Base-by-base conservation (phyloP, 1,140 invertebrate genomes). In the Orius insidiosus region DNA sequence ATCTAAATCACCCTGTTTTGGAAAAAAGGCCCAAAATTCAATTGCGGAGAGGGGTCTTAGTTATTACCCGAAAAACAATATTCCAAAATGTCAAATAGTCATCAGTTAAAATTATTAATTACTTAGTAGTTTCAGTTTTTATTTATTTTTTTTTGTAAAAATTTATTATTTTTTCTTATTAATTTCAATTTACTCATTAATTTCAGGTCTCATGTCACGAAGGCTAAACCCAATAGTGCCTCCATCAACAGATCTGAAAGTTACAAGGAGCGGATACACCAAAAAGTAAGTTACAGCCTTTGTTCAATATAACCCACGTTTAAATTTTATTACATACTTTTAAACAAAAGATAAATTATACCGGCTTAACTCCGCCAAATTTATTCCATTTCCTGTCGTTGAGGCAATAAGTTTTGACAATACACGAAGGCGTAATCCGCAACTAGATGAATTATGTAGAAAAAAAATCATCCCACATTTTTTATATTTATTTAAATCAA, bases 241-340 rank as follows among this genome's bases (percentile, higher is more conserved):
- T 67, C 67, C 52, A 72, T 74, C 59, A 71, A 69, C 52, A 63
- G 71, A 54, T 73, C 70, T 50, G 71, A 74, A 59, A 74, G 71
- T 63, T 72, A 72, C 58, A 72, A 72, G 55, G 71, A 74, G 52
- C 60, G 69, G 45, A 67, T 70, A 59, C 65, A 66, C 54, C 65
- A 70, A 52, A 70, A 69, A 64, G 71, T 73, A 58, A 68, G 56
- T 43, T 18, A 2, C 10, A 9, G 8, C 8, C 24, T 31, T n/a
- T 8, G 42, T 10, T 15, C 9, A 41, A 9, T 41, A 4, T 16
- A 3, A 5, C 10, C 13, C 39, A 41, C 39, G 33, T 45, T 45
- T 5, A n/a, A n/a, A n/a, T 32, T 36, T 31, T 36, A 46, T 24
- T 30, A 45, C 10, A 18, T 14, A 7, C 4, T 16, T 16, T 15